Percentiles rank a stretch among this genome's conserved stretches.
Conservation (phyloP, 2,888 invertebrate species). For the Iselma pallidipennis region DNA sequence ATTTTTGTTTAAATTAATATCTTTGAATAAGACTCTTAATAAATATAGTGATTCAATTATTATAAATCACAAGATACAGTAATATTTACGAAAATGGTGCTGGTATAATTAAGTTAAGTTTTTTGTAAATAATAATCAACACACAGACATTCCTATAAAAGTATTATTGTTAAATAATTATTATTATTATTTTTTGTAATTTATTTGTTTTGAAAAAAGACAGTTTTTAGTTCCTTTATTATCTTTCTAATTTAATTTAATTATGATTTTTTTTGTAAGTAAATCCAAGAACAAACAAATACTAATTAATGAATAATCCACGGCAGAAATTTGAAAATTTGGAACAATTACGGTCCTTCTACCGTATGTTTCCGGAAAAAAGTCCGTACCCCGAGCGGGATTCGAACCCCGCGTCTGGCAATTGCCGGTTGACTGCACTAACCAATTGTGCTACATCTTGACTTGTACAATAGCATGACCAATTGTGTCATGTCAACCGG, state of each 20-base stretch:
- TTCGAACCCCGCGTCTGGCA: too few relatives aligned
- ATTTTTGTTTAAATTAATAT: conserved; percentile 28
- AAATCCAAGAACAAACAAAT: too few relatives aligned
- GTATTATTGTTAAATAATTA: conserved; percentile 54
- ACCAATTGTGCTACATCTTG: too few relatives aligned
- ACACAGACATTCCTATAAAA: conserved; percentile 56
- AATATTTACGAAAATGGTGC: conserved; percentile 46
- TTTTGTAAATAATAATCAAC: conserved; percentile 47
- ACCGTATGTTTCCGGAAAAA: too few relatives aligned
- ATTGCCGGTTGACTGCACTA: too few relatives aligned
- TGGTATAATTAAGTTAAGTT: conserved; percentile 50
- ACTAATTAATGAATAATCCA: too few relatives aligned
- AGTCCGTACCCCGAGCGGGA: too few relatives aligned
- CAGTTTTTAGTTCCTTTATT: conserved; percentile 37
- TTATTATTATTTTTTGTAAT: conserved; percentile 27
- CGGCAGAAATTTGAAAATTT: conserved; percentile 12
- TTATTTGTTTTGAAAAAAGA: conserved; percentile 19
- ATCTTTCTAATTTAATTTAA: too few relatives aligned
- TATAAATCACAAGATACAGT: conserved; percentile 26
- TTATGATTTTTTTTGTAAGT: conserved; percentile 19
- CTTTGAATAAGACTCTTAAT: conserved; percentile 14
- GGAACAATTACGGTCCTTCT: too few relatives aligned
- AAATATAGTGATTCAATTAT: conserved; percentile 9
- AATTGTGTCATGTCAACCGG: too few relatives aligned
- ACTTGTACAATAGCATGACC: too few relatives aligned